Base-by-base conservation (phyloP, 2,113 vertebrate genomes). In the Paedocypris sp. region DNA sequence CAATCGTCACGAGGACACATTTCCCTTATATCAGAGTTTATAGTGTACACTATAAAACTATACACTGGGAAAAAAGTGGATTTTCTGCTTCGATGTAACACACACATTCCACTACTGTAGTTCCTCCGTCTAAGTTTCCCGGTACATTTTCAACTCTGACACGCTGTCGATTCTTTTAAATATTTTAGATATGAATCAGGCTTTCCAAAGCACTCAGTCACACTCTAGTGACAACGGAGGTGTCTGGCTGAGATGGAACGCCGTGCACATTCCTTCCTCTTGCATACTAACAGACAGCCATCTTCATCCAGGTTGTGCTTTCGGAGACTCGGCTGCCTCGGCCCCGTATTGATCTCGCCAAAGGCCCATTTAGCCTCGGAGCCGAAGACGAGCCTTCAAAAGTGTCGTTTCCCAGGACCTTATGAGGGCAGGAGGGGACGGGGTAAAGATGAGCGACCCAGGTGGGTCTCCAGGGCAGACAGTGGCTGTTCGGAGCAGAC, bases 351-450 rank as follows among this genome's bases (percentile, higher is more conserved):
- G 70, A 80, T 83, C 77, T 56, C 53, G 67, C 69, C 65, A 75
- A 66, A 47, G 59, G 71, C 43, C 64, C 80, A 79, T 83, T 85
- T 79, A 80, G 75, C 79, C 75, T 73, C 43, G 73, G 61, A 61
- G 71, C 62, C 70, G 64, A 73, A 73, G 70, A 19, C 33, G 59
- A 69, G 64, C 68, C 68, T 50, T 49, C 66, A 64, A 47, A 66
- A 70, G 52, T 73, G 70, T 73, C 28, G 29, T 25, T n/a, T 42
- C 16, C 63, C 49, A 52, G 26, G 16, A 32, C 48, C 63, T 69
- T 54, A 66, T 36, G 38, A 62, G 65, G 67, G 29, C 35, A 43
- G 28, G 53, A 20, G 36, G 13, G 20, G 18, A 33, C 26, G 41
- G 18, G 19, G 49, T 4, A 18, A 38, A 36, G 36, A 53, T n/a